These are phyloP conservation scores for Gastracanthus pulcherrimus DNA, from an alignment of 2,888 invertebrate genomes.

Conservation along the genomic window DNA sequence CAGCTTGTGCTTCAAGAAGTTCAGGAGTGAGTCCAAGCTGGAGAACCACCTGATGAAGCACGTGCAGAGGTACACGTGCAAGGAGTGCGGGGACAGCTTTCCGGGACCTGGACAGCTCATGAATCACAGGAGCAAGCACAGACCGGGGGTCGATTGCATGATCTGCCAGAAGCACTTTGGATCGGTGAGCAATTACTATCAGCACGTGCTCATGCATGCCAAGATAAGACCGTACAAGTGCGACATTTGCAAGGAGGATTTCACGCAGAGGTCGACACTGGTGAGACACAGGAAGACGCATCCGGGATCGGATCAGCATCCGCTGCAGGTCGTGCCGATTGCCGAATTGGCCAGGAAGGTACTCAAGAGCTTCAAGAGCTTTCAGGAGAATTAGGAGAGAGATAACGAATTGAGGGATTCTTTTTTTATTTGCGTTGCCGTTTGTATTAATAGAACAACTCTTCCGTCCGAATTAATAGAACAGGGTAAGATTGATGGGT, in stretches of 20 bases:
- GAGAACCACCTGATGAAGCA: constrained; percentile 67
- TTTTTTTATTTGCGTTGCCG: not conserved
- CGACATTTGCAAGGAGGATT: constrained; percentile 68
- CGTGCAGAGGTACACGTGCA: constrained; percentile 63
- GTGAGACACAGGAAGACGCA: constrained; percentile 67
- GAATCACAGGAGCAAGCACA: constrained; percentile 65
- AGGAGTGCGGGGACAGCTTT: constrained; percentile 64
- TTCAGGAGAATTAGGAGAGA: not conserved
- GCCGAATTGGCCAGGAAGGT: constrained; percentile 64
- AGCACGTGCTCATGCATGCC: constrained; percentile 70
- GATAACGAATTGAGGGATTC: not conserved
- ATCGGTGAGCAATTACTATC: constrained; percentile 67
- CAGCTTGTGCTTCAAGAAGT: constrained; percentile 65
- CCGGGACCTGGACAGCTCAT: constrained; percentile 61
- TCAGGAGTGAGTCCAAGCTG: constrained; percentile 64
- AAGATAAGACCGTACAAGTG: constrained; percentile 71
- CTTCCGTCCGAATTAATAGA: not conserved
- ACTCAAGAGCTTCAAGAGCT: constrained; percentile 22
- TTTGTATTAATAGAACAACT: not conserved
- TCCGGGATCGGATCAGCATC: constrained; percentile 59
- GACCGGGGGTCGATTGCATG: constrained; percentile 61
- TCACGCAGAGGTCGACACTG: constrained; percentile 68
- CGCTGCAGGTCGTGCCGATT: constrained; percentile 58
- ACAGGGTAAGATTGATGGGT: not conserved
- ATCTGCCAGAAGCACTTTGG: constrained; percentile 66